A percentile compares a stretch with the other conserved stretches of the same genome.
phyloP scores from a whole-genome alignment of 2,888 invertebrate genomes.

The Drosophila vallismaia region DNA sequence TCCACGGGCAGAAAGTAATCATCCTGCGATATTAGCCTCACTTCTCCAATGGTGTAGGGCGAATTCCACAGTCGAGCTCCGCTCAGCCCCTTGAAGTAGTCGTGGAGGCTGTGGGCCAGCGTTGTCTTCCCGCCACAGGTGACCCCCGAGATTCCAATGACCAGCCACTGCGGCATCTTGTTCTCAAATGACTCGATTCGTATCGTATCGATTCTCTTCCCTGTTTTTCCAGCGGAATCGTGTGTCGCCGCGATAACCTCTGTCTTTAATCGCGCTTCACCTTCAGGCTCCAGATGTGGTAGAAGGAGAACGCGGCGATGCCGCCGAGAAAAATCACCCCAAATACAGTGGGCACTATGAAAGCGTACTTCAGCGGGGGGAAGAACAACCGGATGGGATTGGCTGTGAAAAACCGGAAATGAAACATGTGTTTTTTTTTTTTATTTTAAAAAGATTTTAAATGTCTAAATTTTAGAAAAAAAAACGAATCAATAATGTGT shows the following conservation, averaged over 20 bases:
- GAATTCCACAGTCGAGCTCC: conserved; percentile 80
- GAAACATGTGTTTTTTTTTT: background rate
- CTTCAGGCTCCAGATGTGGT: conserved; percentile 84
- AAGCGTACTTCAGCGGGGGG: conserved; percentile 86
- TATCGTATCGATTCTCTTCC: conserved; percentile 9
- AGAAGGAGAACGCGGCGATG: conserved; percentile 87
- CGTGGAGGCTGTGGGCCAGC: conserved; percentile 86
- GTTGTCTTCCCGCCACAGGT: conserved; percentile 94
- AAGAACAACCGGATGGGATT: conserved; percentile 85
- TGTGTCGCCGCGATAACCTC: conserved; percentile 36
- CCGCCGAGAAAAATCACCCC: conserved; percentile 88
- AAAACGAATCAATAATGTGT: too few relatives aligned
- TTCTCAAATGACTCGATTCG: conserved; percentile 58
- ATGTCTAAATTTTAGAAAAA: too few relatives aligned
- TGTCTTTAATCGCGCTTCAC: conserved; percentile 51
- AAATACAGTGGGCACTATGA: conserved; percentile 86
- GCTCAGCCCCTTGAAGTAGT: conserved; percentile 79
- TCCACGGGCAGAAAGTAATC: conserved; percentile 89
- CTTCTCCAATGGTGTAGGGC: conserved; percentile 82
- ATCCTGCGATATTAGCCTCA: conserved; percentile 89
- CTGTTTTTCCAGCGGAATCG: conserved; percentile 47
- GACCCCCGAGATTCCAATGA: conserved; percentile 91
- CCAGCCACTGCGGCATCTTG: conserved; percentile 85
- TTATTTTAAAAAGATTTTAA: too few relatives aligned
- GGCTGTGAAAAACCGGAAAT: conserved; percentile 81